Evolutionary conservation across 2,888 invertebrate species (phyloP).

Genomic region (Polia nebulosa): DNA sequence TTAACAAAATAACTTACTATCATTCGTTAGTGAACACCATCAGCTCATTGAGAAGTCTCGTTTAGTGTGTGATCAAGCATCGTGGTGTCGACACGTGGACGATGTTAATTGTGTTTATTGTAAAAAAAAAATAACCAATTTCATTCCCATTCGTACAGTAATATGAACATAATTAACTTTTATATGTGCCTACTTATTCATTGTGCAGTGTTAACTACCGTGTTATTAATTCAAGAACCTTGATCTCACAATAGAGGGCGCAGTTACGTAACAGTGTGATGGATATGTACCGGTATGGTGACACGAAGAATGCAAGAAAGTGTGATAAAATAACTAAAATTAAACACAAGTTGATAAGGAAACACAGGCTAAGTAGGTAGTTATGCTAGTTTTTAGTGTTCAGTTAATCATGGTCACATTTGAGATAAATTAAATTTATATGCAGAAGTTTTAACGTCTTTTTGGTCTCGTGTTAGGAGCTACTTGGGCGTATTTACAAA

Average conservation of each 20-base stretch:
- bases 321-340: conserved; percentile 84
- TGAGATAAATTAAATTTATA: conserved; percentile 25
- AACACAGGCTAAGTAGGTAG: conserved; percentile 84
- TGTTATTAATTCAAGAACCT: conserved; percentile 68
- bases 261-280: conserved; percentile 74
- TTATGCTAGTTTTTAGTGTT: conserved; percentile 68
- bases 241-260: conserved; percentile 71
- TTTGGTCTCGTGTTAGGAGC: conserved; percentile 46
- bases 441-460: conserved; percentile 49
- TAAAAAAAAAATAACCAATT: conserved; percentile 49
- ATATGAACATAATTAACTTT: conserved; percentile 61
- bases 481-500: conserved; percentile 73
- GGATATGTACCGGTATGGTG: conserved; percentile 76
- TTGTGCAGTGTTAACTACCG: conserved; percentile 64
- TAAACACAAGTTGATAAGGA: conserved; percentile 86
- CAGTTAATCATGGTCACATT: conserved; percentile 52
- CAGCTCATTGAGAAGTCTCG: conserved; percentile 76
- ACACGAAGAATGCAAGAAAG: conserved; percentile 80
- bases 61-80: conserved; percentile 81
- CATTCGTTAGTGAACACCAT: conserved; percentile 71
- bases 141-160: conserved; percentile 32
- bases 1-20: conserved; percentile 66
- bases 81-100: conserved; percentile 80
- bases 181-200: conserved; percentile 54
- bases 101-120: conserved; percentile 68